These are phyloP conservation scores for Anadara kagoshimensis DNA, from an alignment of 1,140 invertebrate species.

Conservation along the genomic window DNA sequence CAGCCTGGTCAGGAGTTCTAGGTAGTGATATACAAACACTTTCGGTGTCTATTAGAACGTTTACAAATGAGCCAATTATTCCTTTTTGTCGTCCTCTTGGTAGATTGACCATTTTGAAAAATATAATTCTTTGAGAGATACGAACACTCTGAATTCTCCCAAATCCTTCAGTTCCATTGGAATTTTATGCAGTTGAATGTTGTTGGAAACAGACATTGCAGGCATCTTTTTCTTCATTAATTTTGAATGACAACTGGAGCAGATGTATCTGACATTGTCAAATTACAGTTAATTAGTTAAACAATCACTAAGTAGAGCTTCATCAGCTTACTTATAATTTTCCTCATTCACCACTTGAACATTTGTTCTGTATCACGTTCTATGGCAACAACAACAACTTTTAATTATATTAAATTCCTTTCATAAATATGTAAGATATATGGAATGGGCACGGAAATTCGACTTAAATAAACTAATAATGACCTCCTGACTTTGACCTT, in stretches of 20 bases:
- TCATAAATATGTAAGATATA: too few relatives aligned
- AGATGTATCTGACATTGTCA: constrained; percentile 2
- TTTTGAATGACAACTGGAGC: background rate
- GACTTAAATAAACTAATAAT: too few relatives aligned
- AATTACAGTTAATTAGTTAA: too few relatives aligned
- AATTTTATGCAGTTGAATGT: too few relatives aligned
- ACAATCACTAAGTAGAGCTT: background rate
- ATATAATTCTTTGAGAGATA: too few relatives aligned
- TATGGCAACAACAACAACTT: constrained; percentile 7
- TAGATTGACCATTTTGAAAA: too few relatives aligned
- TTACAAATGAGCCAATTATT: constrained; percentile 6
- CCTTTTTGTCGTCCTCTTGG: too few relatives aligned
- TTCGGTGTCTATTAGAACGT: constrained; percentile 5
- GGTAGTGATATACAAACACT: constrained; percentile 4
- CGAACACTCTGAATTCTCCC: too few relatives aligned
- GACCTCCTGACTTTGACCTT: too few relatives aligned
- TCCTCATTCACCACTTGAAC: background rate
- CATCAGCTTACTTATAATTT: background rate
- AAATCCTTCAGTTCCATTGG: too few relatives aligned
- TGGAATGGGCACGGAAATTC: too few relatives aligned
- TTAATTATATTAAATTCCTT: too few relatives aligned
- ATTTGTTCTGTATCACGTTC: constrained; percentile 8
- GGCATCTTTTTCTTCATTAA: constrained; percentile 4
- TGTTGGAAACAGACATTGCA: background rate
- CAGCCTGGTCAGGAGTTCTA: constrained; percentile 1